phyloP scores from a whole-genome alignment of 37 sponge, comb jelly and placozoan species.

The Chondrilla cf. caribensis region DNA sequence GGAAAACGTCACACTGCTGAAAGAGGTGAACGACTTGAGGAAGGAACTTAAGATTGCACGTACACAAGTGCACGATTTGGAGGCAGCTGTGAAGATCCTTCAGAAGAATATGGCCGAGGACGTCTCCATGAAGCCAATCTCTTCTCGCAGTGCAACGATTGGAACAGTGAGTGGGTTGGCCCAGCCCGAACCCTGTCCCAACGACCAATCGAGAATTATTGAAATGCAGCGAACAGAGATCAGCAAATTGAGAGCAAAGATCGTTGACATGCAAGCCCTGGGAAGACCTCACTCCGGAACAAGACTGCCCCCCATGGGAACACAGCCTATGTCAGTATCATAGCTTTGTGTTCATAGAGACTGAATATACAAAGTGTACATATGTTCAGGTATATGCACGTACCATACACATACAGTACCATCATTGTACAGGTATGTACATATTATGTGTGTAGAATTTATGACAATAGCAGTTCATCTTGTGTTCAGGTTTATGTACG shows the following conservation, averaged over 20 bases:
- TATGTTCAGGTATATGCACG: background rate
- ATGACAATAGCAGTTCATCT: too few relatives aligned
- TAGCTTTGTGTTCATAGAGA: background rate
- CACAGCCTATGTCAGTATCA: conserved; percentile 24
- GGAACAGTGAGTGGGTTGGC: conserved; percentile 32
- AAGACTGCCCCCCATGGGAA: conserved; percentile 57
- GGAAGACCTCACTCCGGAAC: conserved; percentile 30
- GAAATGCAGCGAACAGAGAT: conserved; percentile 95
- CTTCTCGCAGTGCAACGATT: conserved; percentile 12
- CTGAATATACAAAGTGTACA: background rate
- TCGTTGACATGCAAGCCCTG: conserved; percentile 47
- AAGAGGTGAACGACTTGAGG: conserved; percentile 95
- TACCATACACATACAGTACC: background rate
- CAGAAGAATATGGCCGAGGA: conserved; percentile 76
- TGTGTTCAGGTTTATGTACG: too few relatives aligned
- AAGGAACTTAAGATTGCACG: conserved; percentile 85
- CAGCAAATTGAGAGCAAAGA: conserved; percentile 60
- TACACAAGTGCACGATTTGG: conserved; percentile 74
- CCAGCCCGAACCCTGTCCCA: conserved; percentile 50
- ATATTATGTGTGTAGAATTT: too few relatives aligned
- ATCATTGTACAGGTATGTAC: too few relatives aligned
- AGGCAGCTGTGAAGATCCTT: conserved; percentile 75
- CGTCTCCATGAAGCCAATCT: conserved; percentile 19
- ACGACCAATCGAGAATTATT: conserved; percentile 60
- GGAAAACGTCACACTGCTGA: conserved; percentile 95